These are phyloP conservation scores for Cydia fagiglandana DNA, from an alignment of 1,140 invertebrate genomes.

Conservation along the genomic window DNA sequence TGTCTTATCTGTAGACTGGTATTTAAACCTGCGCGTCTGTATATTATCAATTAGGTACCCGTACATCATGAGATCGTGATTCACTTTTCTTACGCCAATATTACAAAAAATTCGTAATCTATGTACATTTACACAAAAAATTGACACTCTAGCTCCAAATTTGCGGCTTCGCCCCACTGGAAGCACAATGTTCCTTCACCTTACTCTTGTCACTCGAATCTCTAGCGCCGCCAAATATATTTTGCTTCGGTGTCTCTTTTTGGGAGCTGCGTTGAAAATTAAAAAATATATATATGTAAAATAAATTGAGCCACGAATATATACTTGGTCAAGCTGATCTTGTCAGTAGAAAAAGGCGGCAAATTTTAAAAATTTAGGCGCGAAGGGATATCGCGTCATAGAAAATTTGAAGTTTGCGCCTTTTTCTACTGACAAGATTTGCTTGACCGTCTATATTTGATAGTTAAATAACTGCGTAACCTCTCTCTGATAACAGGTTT, in stretches of 20 bases:
- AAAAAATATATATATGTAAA: constrained; percentile 8
- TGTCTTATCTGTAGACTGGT: no score
- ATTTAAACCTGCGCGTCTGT: not conserved
- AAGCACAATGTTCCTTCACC: constrained; percentile 19
- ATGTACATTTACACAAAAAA: not conserved
- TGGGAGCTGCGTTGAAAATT: constrained; percentile 21
- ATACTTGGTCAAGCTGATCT: no score
- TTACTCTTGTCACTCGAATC: not conserved
- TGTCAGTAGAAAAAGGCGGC: no score
- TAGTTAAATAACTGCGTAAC: not conserved
- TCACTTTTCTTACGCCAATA: constrained; percentile 23
- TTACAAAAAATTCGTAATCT: constrained; percentile 8
- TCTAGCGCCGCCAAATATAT: constrained; percentile 3
- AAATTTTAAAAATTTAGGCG: no score
- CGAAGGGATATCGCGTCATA: no score
- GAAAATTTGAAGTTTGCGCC: no score
- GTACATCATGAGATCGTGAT: not conserved
- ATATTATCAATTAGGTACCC: not conserved
- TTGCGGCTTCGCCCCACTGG: constrained; percentile 11
- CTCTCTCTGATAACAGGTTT: not conserved
- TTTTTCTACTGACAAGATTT: no score
- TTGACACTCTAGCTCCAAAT: constrained; percentile 27
- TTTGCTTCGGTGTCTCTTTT: constrained; percentile 23
- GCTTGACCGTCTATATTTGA: no score
- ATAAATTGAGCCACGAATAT: not conserved